A percentile compares a stretch with the other conserved stretches of the same genome.
Conservation (phyloP, 1,140 invertebrate species). For the Drosophila ercepeae region DNA sequence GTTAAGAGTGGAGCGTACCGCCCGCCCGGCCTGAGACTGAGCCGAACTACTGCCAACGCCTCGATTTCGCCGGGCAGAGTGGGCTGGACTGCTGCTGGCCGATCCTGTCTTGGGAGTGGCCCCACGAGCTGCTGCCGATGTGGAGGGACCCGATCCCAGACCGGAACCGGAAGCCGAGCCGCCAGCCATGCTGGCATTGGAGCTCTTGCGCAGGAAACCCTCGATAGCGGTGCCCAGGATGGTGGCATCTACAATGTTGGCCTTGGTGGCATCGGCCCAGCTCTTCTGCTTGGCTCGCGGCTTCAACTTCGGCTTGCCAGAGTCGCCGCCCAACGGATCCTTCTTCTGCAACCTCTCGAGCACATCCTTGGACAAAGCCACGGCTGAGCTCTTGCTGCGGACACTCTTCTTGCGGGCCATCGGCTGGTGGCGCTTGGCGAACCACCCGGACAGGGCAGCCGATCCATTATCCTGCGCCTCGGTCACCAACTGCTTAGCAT, state of each 20-base stretch:
- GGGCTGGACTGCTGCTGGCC: conserved; percentile 28
- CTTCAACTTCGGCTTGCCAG: conserved; percentile 73
- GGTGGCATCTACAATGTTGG: conserved; percentile 88
- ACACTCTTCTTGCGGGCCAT: conserved; percentile 87
- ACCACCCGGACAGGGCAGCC: conserved; percentile 88
- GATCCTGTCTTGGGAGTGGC: conserved; percentile 64
- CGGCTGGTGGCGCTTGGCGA: conserved; percentile 89
- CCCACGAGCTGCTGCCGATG: conserved; percentile 67
- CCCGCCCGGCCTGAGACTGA: conserved; percentile 70
- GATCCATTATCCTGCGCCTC: conserved; percentile 84
- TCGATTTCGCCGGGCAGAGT: conserved; percentile 42
- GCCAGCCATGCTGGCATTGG: conserved; percentile 80
- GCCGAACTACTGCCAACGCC: conserved; percentile 50
- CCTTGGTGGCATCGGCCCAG: conserved; percentile 72
- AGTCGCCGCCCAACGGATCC: conserved; percentile 68
- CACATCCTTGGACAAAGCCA: conserved; percentile 85
- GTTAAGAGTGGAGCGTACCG: conserved; percentile 76
- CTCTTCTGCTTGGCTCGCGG: conserved; percentile 78
- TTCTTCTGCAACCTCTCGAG: conserved; percentile 83
- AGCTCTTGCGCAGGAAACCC: conserved; percentile 88
- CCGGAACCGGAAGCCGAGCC: neutral
- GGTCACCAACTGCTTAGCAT: conserved; percentile 80
- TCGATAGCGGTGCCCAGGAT: conserved; percentile 92
- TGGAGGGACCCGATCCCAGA: conserved; percentile 75
- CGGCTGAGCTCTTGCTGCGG: conserved; percentile 84